Evolutionary conservation across 2,113 vertebrate genomes (phyloP).

Genomic region (Papio anubis): DNA sequence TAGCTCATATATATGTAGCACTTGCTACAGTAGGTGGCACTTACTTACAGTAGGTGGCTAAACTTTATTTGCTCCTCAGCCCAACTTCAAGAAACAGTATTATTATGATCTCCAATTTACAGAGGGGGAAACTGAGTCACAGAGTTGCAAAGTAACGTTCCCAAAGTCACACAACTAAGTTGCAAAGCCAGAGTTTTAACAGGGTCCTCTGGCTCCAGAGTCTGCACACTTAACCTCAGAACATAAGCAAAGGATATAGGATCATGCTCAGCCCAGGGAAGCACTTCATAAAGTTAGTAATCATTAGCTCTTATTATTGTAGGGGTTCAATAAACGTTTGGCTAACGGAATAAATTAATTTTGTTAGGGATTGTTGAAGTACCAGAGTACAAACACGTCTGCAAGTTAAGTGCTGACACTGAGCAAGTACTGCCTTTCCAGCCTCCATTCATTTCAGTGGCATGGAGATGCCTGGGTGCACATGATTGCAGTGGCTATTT

Average conservation of each 20-base stretch:
- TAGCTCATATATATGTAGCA: neutral
- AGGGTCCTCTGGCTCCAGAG: neutral
- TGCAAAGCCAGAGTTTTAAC: neutral
- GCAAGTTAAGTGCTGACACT: neutral
- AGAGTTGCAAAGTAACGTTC: neutral
- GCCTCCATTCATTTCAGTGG: neutral
- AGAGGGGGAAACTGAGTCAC: neutral
- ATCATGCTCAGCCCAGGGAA: neutral
- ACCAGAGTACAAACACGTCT: neutral
- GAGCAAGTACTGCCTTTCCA: neutral
- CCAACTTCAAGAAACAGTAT: neutral
- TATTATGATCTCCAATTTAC: neutral
- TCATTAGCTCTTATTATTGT: neutral
- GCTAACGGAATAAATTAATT: neutral
- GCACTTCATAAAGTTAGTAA: neutral
- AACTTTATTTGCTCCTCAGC: neutral
- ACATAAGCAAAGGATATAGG: neutral
- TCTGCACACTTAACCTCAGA: neutral
- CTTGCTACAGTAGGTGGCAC: neutral
- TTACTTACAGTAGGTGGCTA: neutral
- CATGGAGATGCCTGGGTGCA: neutral
- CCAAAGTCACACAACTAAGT: neutral
- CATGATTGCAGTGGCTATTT: fast-evolving
- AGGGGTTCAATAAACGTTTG: neutral
- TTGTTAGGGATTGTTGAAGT: neutral